Conservation (phyloP, 2,113 vertebrate genomes). For the Colaptes auratus region DNA sequence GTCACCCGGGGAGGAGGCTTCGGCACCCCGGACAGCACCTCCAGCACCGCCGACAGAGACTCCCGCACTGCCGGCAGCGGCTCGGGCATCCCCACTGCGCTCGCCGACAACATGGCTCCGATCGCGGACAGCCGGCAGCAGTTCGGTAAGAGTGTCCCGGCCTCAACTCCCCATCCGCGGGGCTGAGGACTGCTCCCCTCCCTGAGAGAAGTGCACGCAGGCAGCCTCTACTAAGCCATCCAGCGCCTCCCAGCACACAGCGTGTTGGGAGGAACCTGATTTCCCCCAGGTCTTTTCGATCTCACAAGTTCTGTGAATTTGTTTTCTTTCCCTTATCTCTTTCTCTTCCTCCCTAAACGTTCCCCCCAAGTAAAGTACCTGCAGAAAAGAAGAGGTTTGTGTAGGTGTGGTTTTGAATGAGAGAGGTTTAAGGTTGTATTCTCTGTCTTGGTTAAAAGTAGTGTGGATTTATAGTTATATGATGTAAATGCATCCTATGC, state of each 20-base stretch:
- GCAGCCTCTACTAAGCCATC: background rate
- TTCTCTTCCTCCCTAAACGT: rapidly evolving
- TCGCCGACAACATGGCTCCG: constrained; percentile 87
- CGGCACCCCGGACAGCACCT: constrained; percentile 53
- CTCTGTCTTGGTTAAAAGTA: background rate
- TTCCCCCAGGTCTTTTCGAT: background rate
- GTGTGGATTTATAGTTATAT: background rate
- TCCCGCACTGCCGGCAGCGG: constrained; percentile 85
- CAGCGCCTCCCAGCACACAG: background rate
- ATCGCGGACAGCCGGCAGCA: constrained; percentile 79
- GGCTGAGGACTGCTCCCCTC: background rate
- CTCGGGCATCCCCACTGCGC: background rate
- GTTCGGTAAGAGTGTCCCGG: constrained; percentile 83
- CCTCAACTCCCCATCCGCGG: background rate
- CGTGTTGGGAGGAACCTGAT: background rate
- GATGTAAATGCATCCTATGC: background rate
- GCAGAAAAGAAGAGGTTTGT: background rate
- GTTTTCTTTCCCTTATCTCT: background rate
- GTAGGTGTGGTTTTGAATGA: rapidly evolving
- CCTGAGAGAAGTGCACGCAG: background rate
- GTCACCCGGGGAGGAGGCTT: background rate
- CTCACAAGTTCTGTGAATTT: background rate
- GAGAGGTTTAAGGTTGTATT: background rate
- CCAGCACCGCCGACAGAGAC: constrained; percentile 85
- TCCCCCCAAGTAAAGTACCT: rapidly evolving